Evolutionary conservation across 2,113 vertebrate genomes (phyloP), one percentile per base, ranked within the genome.

Genomic region (Cygnus buccinator): DNA sequence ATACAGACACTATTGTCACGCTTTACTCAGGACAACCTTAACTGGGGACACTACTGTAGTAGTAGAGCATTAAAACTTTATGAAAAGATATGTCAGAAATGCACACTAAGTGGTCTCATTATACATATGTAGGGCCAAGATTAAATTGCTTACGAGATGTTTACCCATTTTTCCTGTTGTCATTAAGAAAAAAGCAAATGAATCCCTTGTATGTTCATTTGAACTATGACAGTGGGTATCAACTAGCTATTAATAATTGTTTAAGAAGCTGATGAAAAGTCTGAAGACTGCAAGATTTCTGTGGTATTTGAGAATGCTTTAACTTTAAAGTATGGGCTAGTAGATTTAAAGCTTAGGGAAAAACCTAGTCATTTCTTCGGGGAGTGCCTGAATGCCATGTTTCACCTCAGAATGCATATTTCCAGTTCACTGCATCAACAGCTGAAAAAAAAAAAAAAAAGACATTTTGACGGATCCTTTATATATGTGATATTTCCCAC

Each of bases 341-440:
- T 87, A 82, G 35, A 83, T 78, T 87, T 68, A 82, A 73, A 35
- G 72, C 50, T 87, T 87, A 68, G 10, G 61, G 43, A 41, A 89
- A 94, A 93, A 72, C 8, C 21, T 50, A 66, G 70, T 73, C 0
- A 26, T 94, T 80, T 97, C 54, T 58, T 58, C 43, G 68, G 39
- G 16, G 57, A 78, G 26, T n/a, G 35, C 58, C 57, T 95, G 88
- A 84, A 92, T 87, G 66, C 75, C 31, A 21, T 31, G 46, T 83
- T 91, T 87, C 77, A 89, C 62, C 48, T 68, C 54, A 75, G 58
- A 87, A 57, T 63, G 20, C 50, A 21, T 54, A 83, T 81, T 78
- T 88, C 72, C 57, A 75, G 93, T 72, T 95, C 65, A 89, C 39
- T 79, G 66, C 71, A 83, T 54, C 54, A 66, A 75, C 77, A 92